These are phyloP conservation scores for Myodes glareolus DNA, from an alignment of 2,113 vertebrate genomes.

Conservation along the genomic window DNA sequence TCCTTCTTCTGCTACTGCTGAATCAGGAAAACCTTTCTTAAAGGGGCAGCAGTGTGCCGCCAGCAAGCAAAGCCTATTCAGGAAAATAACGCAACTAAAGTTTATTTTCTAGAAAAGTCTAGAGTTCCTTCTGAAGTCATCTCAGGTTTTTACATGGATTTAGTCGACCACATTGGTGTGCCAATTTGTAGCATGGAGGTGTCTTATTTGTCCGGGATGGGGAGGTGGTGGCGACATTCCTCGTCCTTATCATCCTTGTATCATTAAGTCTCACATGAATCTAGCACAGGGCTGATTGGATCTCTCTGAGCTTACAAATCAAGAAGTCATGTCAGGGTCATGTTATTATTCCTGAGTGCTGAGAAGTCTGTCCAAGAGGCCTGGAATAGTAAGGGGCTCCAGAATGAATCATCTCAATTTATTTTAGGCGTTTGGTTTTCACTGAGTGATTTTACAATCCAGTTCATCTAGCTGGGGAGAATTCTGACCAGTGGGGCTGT, in stretches of 20 bases:
- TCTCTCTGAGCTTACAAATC: constrained; percentile 67
- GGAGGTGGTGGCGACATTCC: not conserved
- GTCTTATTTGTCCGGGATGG: accelerated
- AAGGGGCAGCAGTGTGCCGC: no score
- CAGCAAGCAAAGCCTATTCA: no score
- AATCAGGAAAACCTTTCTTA: no score
- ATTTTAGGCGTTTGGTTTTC: constrained; percentile 76
- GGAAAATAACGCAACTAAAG: no score
- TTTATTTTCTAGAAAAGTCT: no score
- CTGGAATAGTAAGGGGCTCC: constrained; percentile 63
- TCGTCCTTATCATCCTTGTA: not conserved
- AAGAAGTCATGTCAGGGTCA: constrained; percentile 57
- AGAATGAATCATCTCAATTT: constrained; percentile 82
- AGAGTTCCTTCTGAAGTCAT: no score
- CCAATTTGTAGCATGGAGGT: no score
- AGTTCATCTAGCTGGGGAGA: constrained; percentile 52
- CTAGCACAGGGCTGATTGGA: constrained; percentile 14
- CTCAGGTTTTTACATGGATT: no score
- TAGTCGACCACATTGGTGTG: no score
- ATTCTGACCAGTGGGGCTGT: not conserved
- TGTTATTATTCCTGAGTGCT: constrained; percentile 71
- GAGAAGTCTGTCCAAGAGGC: constrained; percentile 33
- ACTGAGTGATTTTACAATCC: constrained; percentile 66
- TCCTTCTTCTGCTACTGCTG: no score
- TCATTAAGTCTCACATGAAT: not conserved